Base-by-base conservation (phyloP, 2,113 vertebrate genomes). In the Percopsis transmontana region DNA sequence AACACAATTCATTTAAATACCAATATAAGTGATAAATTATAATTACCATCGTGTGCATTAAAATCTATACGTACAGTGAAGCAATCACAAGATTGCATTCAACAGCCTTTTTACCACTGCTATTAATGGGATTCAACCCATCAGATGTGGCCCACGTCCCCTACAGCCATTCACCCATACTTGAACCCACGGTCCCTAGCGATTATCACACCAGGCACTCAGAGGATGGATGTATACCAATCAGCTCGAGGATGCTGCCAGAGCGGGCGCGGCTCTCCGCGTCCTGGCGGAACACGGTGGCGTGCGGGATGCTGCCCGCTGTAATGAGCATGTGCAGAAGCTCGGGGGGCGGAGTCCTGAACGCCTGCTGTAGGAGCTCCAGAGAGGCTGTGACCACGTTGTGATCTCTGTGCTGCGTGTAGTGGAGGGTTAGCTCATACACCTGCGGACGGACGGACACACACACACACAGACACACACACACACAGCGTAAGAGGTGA, bases 331-430 rank as follows among this genome's bases (percentile, higher is more conserved):
- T 92, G 21, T 94, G 93, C 10, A 98, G 91, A 1, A 99, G 95
- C 59, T 95, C 94, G 0, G 95, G 95, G 0, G 97, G 94, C 0
- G 97, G 95, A 0, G 97, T 99, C 65, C 95, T 89, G 44, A 99
- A 94, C 21, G 94, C 85, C 87, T 99, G 97, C 69, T 99, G 97
- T 62, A 99, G 81, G 62, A 98, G 89, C 66, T 99, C 97, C 81
- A 99, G 82, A 8, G 97, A 93, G 0, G 97, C 95, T 0, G 97
- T 99, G 66, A 97, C 97, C 62, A 98, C 97, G 0, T 99, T 99
- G 77, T 99, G 97, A 84, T 99, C 97, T 68, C 91, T 92, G 85
- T 99, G 97, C 76, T 97, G 97, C 0, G 96, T 95, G 81, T 96
- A 96, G 88, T 94, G 94, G 60, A 99, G 85, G n/a, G 96, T 97